phyloP scores from a whole-genome alignment of 1,140 invertebrate genomes.

The Antheraea mylitta region DNA sequence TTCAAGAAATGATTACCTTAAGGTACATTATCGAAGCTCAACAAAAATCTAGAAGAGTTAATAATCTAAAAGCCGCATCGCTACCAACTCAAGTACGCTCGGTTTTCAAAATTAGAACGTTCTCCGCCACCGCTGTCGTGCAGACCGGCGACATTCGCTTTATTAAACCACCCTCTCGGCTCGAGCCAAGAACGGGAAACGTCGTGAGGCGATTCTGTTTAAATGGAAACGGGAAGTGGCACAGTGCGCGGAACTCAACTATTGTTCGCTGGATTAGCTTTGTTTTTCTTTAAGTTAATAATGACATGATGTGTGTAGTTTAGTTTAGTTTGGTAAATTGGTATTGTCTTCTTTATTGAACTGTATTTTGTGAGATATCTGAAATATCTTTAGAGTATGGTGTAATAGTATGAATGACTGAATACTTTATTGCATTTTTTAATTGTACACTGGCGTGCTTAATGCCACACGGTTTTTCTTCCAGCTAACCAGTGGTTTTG shows the following conservation, averaged over 20 bases:
- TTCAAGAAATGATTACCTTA: not conserved
- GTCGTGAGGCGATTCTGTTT: slow-evolving; percentile 5
- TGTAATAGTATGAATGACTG: no score
- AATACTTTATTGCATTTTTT: no score
- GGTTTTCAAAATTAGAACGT: slow-evolving; percentile 15
- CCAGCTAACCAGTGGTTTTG: no score
- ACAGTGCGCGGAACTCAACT: not conserved
- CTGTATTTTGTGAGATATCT: not conserved
- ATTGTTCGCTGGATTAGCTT: not conserved
- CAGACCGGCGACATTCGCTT: slow-evolving; percentile 19
- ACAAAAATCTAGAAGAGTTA: not conserved
- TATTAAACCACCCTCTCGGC: slow-evolving; percentile 23
- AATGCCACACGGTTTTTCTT: no score
- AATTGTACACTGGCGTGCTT: no score
- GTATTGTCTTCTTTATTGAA: not conserved
- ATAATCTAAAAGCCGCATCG: slow-evolving; percentile 10
- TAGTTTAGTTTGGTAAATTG: not conserved
- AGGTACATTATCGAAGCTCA: not conserved
- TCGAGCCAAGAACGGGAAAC: slow-evolving; percentile 1
- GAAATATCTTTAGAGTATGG: no score
- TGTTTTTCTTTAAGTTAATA: not conserved
- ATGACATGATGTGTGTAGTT: not conserved
- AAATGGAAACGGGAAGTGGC: slow-evolving; percentile 3
- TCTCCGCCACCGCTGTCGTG: slow-evolving; percentile 10
- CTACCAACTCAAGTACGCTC: slow-evolving; percentile 15